Percentiles rank a stretch among this genome's conserved stretches.
phyloP scores from a whole-genome alignment of 2,113 vertebrate species.

The Anseranas semipalmata region DNA sequence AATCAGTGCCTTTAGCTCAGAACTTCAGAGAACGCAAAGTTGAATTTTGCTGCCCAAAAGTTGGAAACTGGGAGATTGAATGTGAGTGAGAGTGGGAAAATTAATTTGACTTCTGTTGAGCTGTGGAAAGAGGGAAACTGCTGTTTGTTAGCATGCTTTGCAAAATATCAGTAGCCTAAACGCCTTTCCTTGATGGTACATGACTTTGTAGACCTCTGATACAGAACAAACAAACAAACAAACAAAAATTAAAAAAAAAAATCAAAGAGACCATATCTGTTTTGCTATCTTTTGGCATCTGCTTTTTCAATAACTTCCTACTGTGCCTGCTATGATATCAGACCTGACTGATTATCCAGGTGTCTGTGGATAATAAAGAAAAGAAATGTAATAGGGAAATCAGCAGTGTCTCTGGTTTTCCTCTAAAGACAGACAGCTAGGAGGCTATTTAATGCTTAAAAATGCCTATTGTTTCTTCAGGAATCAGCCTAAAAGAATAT shows the following conservation, averaged over 20 bases:
- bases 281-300: neutral
- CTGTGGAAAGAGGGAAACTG: neutral
- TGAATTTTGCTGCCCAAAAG: neutral
- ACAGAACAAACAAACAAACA: neutral
- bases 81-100: neutral
- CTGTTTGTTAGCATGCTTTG: accelerated
- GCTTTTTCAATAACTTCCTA: neutral
- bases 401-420: neutral
- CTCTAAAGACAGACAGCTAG: neutral
- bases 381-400: neutral
- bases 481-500: neutral
- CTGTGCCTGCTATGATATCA: neutral
- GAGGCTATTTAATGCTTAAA: neutral
- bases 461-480: neutral
- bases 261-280: neutral
- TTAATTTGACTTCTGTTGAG: neutral
- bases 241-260: neutral
- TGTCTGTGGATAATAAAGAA: neutral
- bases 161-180: neutral
- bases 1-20: neutral
- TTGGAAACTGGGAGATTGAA: neutral
- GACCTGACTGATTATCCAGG: neutral
- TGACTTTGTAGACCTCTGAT: neutral
- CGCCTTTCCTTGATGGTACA: neutral
- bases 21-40: neutral